Evolutionary conservation across 2,797 vertebrate genomes (phyloP).

Genomic region (Semotilus atromaculatus): DNA sequence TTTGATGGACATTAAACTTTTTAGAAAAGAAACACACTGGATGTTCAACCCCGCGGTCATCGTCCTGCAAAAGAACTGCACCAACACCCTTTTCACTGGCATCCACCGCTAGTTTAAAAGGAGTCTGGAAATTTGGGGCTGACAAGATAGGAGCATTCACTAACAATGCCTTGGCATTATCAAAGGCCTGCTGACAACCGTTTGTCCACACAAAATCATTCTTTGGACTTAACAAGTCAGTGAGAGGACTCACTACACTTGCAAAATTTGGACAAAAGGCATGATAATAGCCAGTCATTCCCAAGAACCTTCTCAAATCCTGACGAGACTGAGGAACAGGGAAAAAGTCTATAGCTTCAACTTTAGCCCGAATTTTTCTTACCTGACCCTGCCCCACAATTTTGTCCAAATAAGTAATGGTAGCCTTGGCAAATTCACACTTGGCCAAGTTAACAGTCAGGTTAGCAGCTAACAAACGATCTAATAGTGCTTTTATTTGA

Average conservation of each 20-base stretch:
- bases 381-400: no score
- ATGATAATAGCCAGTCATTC: not conserved
- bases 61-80: conserved; percentile 45
- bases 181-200: not conserved
- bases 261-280: conserved; percentile 10
- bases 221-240: not conserved
- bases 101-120: not conserved
- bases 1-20: no score
- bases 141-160: not conserved
- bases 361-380: no score
- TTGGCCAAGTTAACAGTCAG: no score
- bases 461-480: not conserved
- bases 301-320: not conserved
- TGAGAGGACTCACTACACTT: not conserved
- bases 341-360: not conserved
- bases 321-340: not conserved
- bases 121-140: not conserved
- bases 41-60: not conserved
- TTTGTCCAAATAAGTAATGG: no score
- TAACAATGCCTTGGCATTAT: not conserved
- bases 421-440: no score
- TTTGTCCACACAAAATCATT: not conserved
- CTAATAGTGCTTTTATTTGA: not conserved
- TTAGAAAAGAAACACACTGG: no score
- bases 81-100: not conserved